Conservation (phyloP, 2,113 vertebrate genomes). For the Steatornis caripensis region DNA sequence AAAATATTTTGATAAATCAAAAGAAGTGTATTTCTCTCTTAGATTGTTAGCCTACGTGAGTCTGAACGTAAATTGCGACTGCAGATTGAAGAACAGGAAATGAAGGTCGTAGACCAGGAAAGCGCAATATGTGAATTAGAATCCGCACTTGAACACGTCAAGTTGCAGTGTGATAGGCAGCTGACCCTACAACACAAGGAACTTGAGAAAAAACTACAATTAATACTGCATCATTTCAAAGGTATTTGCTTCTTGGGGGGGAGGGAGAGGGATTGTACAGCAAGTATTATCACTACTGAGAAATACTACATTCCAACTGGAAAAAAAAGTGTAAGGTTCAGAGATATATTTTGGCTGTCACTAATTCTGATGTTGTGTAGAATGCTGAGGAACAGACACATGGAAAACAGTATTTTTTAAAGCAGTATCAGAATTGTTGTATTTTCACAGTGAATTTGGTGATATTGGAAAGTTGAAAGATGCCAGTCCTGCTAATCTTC, state of each 20-base stretch:
- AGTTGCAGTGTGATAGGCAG: constrained; percentile 79
- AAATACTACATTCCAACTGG: background rate
- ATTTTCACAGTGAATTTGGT: background rate
- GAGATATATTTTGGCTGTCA: background rate
- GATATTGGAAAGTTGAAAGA: background rate
- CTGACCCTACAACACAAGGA: constrained; percentile 82
- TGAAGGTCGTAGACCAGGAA: constrained; percentile 76
- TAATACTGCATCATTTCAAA: constrained; percentile 79
- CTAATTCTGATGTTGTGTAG: background rate
- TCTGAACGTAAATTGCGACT: constrained; percentile 73
- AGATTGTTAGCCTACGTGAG: constrained; percentile 86
- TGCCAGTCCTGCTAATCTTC: fast-evolving
- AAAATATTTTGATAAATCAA: background rate
- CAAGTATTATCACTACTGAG: background rate
- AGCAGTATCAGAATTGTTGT: background rate
- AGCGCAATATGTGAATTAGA: constrained; percentile 72
- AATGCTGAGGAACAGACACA: background rate
- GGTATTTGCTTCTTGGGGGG: constrained; percentile 62
- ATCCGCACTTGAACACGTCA: constrained; percentile 76
- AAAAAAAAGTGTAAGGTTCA: background rate
- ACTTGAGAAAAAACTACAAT: constrained; percentile 82
- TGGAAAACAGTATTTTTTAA: background rate
- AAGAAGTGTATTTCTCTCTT: background rate
- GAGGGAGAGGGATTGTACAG: background rate
- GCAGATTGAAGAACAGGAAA: constrained; percentile 79